Evolutionary conservation across 2,888 invertebrate genomes (phyloP).

Genomic region (Epinotia brunnichana): DNA sequence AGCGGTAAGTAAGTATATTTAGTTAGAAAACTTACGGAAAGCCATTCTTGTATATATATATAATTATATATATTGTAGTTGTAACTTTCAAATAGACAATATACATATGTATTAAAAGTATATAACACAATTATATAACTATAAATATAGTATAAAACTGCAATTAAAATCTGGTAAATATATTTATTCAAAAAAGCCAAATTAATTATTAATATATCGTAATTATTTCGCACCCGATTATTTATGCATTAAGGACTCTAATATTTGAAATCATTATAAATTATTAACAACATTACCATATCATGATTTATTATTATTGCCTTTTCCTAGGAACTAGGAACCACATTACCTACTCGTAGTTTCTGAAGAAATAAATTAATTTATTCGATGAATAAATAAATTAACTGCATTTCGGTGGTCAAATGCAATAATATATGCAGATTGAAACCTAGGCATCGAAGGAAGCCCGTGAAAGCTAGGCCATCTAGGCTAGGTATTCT

Average conservation of each 20-base stretch:
- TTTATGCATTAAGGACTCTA: neutral
- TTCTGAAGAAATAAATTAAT: neutral
- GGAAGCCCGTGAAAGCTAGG: conserved; percentile 21
- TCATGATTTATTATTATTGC: neutral
- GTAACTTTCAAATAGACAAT: too few relatives aligned
- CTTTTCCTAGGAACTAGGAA: neutral
- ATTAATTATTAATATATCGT: too few relatives aligned
- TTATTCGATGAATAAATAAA: conserved; percentile 12
- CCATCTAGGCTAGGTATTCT: neutral
- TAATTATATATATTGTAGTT: too few relatives aligned
- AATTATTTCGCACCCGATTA: conserved; percentile 8
- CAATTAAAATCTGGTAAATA: too few relatives aligned
- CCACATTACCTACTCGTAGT: neutral
- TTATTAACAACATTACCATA: conserved; percentile 23
- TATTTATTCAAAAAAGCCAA: neutral
- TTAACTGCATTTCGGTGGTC: conserved; percentile 5
- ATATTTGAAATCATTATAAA: neutral
- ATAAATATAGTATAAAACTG: too few relatives aligned
- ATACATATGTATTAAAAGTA: too few relatives aligned
- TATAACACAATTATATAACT: too few relatives aligned
- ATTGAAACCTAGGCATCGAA: conserved; percentile 25
- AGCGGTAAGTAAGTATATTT: too few relatives aligned
- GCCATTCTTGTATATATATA: too few relatives aligned
- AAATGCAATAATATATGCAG: conserved; percentile 25
- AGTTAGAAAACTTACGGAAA: too few relatives aligned